Conservation (phyloP, 2,797 vertebrate species). For the Sandelia bainsii region DNA sequence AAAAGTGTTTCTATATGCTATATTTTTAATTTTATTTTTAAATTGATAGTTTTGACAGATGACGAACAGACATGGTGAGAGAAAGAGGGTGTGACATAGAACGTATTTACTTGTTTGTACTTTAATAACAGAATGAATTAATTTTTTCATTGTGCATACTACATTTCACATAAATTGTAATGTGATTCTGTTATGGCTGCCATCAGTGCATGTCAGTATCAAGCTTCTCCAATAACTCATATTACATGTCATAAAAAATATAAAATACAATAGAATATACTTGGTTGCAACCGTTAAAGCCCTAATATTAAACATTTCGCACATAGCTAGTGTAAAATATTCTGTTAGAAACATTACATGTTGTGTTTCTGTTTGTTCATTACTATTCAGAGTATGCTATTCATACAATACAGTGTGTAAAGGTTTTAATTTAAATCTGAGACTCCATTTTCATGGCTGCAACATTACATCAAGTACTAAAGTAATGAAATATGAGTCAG, state of each 20-base stretch:
- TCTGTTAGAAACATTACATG: background rate
- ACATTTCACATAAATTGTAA: too few species aligned
- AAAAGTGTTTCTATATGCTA: conserved; percentile 22
- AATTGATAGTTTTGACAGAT: too few species aligned
- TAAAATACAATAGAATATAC: conserved; percentile 12
- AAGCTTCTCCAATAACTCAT: conserved; percentile 25
- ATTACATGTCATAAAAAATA: conserved; percentile 6
- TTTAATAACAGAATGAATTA: too few species aligned
- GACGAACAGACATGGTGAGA: too few species aligned
- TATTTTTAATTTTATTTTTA: background rate
- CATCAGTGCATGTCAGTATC: too few species aligned
- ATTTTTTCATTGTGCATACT: too few species aligned
- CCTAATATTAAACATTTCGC: conserved; percentile 4
- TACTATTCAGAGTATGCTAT: background rate
- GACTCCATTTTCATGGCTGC: conserved; percentile 12
- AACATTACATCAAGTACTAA: conserved; percentile 2
- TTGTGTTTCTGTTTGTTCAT: background rate
- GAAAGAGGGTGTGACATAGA: too few species aligned
- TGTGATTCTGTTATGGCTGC: too few species aligned
- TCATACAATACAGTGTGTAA: background rate
- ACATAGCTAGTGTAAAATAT: background rate
- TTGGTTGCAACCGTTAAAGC: background rate
- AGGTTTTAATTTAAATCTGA: conserved; percentile 4
- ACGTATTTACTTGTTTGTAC: too few species aligned
- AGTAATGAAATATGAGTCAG: background rate